Evolutionary conservation across 2,888 invertebrate genomes (phyloP).

Genomic region (Trissonchulus sp.): DNA sequence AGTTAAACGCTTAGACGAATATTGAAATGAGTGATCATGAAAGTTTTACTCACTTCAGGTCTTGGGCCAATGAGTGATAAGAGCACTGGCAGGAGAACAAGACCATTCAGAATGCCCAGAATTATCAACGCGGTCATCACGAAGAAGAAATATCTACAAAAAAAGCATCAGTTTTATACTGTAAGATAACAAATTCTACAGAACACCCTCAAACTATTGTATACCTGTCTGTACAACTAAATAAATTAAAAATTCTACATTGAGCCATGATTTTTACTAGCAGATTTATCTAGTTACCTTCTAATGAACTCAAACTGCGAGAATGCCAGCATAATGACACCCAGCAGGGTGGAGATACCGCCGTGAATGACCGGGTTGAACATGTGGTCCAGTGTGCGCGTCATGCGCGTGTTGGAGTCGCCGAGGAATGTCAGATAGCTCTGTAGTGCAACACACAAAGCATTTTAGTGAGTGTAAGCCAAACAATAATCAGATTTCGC

Average conservation of each 20-base stretch:
- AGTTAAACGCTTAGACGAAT: no score
- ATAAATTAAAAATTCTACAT: no score
- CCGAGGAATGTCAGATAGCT: constrained; percentile 88
- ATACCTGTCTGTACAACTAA: no score
- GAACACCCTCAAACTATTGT: no score
- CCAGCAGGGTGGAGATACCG: constrained; percentile 76
- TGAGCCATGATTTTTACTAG: no score
- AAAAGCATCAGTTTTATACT: no score
- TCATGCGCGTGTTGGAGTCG: constrained; percentile 71
- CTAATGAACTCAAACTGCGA: constrained; percentile 94
- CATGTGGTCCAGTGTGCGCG: constrained; percentile 73
- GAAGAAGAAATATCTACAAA: constrained; percentile 73
- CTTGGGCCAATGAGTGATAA: constrained; percentile 80
- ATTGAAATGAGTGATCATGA: no score
- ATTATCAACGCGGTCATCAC: constrained; percentile 72
- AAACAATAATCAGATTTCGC: no score
- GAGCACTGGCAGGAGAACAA: constrained; percentile 83
- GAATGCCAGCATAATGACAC: constrained; percentile 79
- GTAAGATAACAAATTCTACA: no score
- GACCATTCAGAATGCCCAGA: constrained; percentile 77
- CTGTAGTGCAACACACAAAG: no score
- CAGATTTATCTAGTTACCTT: constrained; percentile 66
- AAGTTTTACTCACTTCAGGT: no score
- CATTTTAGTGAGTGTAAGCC: no score
- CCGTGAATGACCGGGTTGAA: constrained; percentile 82